Base-by-base conservation (phyloP, 2,888 invertebrate genomes). In the Pterostichus madidus region DNA sequence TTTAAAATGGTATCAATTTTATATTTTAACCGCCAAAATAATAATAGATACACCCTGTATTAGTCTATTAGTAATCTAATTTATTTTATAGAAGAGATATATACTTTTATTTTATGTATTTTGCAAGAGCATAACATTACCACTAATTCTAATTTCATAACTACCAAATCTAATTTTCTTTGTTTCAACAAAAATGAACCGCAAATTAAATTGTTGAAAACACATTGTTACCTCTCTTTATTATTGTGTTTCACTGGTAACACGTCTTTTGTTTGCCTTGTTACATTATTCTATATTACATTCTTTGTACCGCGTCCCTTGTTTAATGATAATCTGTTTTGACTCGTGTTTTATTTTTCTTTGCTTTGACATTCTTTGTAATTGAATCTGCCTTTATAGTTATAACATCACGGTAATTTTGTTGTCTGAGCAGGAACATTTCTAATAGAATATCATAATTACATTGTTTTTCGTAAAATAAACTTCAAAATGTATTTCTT, bases 261-360 rank as follows among this genome's bases (percentile, higher is more conserved):
- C 24, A 17, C 59, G 59, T 11, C 59, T 59, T 59, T 59, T 59
- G 59, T 17, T 39, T 39, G 6, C 5, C 59, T 5, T 17, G 24
- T 15, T 8, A 56, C 56, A 56, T 56, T 59, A 59, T 59, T 59
- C 59, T 59, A 59, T 5, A 59, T 59, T 59, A 59, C 59, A 11
- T 59, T 53, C 53, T 53, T 53, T 53, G 53, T 59, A 17, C 11
- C 24, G 11, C 31, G 31, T 39, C 59, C 31, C 17, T 59, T 59
- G 59, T 59, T 59, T 59, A 31, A 59, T 17, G 24, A 31, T 59
- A 59, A 59, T 59, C 59, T 59, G 59, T 59, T 52, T 52, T 52
- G 52, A 52, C 52, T 52, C 13, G 0, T 52, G 52, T 52, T 59
- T 59, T 59, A 59, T 59, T 59, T 59, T 24, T 2, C 24, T 17